These are phyloP conservation scores for Xyliphius kryptos DNA, from an alignment of 2,113 vertebrate species.

Conservation along the genomic window DNA sequence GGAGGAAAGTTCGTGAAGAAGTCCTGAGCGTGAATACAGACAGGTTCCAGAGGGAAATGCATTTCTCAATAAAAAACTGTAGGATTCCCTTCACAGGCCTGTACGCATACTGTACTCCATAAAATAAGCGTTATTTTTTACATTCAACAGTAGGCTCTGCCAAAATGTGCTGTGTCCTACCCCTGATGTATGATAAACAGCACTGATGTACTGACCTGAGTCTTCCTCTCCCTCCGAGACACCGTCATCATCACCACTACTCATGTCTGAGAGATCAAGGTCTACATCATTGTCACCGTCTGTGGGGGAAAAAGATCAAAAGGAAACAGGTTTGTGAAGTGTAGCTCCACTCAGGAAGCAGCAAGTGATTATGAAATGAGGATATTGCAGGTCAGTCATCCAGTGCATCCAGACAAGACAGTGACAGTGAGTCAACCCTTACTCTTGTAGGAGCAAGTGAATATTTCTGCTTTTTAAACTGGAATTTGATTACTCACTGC, in stretches of 20 bases:
- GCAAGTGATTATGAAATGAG: too few species aligned
- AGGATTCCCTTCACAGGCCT: background rate
- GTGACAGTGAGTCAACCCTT: too few species aligned
- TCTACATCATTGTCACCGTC: conserved; percentile 42
- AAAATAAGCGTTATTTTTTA: background rate
- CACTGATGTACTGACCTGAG: conserved; percentile 52
- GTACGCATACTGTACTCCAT: background rate
- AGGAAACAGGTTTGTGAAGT: too few species aligned
- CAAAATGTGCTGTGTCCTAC: background rate
- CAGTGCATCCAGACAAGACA: too few species aligned
- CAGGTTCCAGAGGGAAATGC: conserved; percentile 14
- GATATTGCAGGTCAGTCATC: too few species aligned
- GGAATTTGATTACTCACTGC: conserved; percentile 59
- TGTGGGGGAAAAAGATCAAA: conserved; percentile 32
- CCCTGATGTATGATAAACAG: background rate
- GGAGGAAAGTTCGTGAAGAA: conserved; percentile 18
- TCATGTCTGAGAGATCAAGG: conserved; percentile 54
- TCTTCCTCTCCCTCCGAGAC: conserved; percentile 31
- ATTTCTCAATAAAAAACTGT: conserved; percentile 5
- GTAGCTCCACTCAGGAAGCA: too few species aligned
- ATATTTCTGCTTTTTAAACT: conserved; percentile 57
- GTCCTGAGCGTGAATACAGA: background rate
- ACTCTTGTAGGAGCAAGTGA: too few species aligned
- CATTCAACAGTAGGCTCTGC: background rate
- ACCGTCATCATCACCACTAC: conserved; percentile 34